These are phyloP conservation scores for Gonatopus flavifemur DNA, from an alignment of 1,140 invertebrate genomes.

Conservation along the genomic window DNA sequence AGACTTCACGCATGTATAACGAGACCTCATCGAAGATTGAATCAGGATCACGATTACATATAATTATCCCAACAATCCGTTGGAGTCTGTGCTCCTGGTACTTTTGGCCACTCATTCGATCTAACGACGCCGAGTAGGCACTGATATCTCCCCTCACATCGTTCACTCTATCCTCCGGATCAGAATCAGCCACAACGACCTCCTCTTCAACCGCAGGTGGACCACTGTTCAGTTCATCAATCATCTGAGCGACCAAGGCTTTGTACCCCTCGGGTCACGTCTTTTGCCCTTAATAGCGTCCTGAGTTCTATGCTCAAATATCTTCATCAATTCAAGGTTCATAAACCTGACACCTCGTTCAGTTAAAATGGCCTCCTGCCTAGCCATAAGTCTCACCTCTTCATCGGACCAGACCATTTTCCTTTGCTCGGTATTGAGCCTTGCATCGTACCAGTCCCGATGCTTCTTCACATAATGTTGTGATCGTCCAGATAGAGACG, in stretches of 20 bases:
- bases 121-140: no score
- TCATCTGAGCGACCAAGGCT: background rate
- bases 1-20: background rate
- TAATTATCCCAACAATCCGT: no score
- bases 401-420: slow-evolving; percentile 13
- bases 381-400: slow-evolving; percentile 9
- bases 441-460: slow-evolving; percentile 13
- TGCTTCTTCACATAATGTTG: slow-evolving; percentile 17
- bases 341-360: background rate
- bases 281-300: slow-evolving; percentile 16
- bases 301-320: background rate
- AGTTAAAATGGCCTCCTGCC: slow-evolving; percentile 6
- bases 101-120: no score
- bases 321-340: background rate
- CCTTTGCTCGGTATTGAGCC: background rate
- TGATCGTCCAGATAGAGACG: slow-evolving; percentile 7
- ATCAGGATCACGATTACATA: no score
- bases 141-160: no score
- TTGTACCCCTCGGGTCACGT: background rate
- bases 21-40: no score
- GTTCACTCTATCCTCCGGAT: no score
- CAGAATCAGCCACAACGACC: no score
- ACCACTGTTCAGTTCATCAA: background rate
- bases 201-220: no score
- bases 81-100: no score